These are phyloP conservation scores for Gymnorhina tibicen DNA, from an alignment of 2,113 vertebrate species.

Conservation along the genomic window DNA sequence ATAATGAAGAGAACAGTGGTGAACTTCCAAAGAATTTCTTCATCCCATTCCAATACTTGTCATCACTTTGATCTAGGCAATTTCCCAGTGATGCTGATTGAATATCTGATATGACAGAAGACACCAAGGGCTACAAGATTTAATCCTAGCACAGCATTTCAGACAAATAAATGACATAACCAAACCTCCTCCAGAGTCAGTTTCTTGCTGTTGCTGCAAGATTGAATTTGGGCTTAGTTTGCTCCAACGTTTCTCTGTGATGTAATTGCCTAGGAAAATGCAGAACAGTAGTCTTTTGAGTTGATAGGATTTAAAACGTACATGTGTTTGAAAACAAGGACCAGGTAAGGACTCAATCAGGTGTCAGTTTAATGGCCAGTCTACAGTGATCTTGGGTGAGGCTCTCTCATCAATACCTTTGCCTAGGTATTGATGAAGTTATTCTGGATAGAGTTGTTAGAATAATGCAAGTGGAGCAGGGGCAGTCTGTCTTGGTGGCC, in stretches of 20 bases:
- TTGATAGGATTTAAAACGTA: background rate
- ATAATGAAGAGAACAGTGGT: background rate
- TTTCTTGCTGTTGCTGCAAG: background rate
- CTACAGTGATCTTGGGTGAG: background rate
- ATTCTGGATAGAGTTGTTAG: background rate
- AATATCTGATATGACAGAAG: background rate
- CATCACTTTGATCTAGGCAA: background rate
- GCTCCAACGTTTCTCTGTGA: background rate
- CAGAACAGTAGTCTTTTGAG: background rate
- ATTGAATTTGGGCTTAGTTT: background rate
- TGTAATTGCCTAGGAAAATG: background rate
- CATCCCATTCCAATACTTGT: background rate
- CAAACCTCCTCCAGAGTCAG: background rate
- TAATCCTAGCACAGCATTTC: background rate
- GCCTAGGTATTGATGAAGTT: background rate
- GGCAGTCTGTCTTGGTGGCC: background rate
- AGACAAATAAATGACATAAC: background rate
- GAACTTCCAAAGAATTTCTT: background rate
- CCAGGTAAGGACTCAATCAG: background rate
- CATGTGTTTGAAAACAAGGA: background rate
- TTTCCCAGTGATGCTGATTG: background rate
- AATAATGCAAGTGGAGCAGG: background rate
- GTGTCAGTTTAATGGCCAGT: background rate
- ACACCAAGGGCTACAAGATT: background rate
- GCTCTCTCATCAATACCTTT: background rate